A percentile compares a stretch with the other conserved stretches of the same genome.
phyloP scores from a whole-genome alignment of 2,888 invertebrate species.

The Amblyjoppa proteus region DNA sequence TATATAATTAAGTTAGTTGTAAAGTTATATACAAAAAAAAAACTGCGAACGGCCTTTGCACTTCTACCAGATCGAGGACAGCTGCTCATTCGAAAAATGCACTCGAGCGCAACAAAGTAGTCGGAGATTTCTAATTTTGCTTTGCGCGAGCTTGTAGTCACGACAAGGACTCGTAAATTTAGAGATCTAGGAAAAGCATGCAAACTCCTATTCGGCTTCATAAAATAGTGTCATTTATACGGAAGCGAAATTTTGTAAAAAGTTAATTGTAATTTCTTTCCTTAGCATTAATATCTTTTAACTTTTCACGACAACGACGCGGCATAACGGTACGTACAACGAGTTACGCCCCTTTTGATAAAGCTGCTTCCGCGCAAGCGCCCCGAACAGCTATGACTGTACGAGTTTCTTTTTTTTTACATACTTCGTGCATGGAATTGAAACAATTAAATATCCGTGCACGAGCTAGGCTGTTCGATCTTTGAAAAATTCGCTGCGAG shows the following conservation, averaged over 20 bases:
- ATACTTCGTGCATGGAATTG: background rate
- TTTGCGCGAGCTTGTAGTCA: too few relatives aligned
- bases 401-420: background rate
- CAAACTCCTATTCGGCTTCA: too few relatives aligned
- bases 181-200: too few relatives aligned
- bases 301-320: background rate
- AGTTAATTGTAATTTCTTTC: too few relatives aligned
- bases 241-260: too few relatives aligned
- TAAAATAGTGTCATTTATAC: too few relatives aligned
- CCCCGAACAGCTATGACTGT: background rate
- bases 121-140: background rate
- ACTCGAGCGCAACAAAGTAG: background rate
- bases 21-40: too few relatives aligned
- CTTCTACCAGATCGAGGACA: background rate
- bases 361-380: background rate
- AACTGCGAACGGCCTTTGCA: background rate
- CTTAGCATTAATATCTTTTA: background rate
- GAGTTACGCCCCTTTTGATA: slow-evolving; percentile 10
- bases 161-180: too few relatives aligned
- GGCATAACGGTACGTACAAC: background rate
- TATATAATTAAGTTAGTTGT: too few relatives aligned
- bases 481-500: slow-evolving; percentile 4
- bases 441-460: background rate
- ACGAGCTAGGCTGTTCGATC: background rate
- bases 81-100: background rate